Conservation (phyloP, 2,888 invertebrate species). For the Drosophila stalkeri region DNA sequence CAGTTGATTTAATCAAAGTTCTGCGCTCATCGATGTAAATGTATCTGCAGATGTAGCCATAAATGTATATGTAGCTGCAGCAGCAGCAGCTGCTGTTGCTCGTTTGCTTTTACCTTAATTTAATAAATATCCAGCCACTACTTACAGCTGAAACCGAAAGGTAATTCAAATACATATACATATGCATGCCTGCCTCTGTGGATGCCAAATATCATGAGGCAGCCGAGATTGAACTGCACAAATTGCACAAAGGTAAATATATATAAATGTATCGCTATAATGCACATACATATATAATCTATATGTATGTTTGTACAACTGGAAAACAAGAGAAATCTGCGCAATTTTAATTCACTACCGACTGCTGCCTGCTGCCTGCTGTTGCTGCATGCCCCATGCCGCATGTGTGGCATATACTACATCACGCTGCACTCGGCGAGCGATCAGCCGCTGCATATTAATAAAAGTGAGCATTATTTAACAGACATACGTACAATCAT, state of each 20-base stretch:
- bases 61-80: constrained; percentile 4
- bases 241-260: constrained; percentile 17
- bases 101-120: constrained; percentile 33
- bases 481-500: neutral
- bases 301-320: neutral
- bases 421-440: constrained; percentile 10
- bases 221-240: constrained; percentile 22
- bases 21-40: constrained; percentile 42
- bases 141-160: constrained; percentile 20
- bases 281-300: neutral
- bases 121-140: constrained; percentile 23
- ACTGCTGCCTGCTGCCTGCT: constrained; percentile 22
- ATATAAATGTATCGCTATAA: constrained; percentile 5
- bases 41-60: constrained; percentile 19
- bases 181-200: neutral
- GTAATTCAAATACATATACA: constrained; percentile 13
- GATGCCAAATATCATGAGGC: constrained; percentile 11
- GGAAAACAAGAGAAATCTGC: constrained; percentile 51
- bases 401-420: constrained; percentile 34
- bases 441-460: constrained; percentile 50
- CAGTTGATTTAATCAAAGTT: constrained; percentile 64
- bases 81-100: neutral
- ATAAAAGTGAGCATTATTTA: constrained; percentile 42
- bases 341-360: constrained; percentile 62
- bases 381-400: constrained; percentile 36